Evolutionary conservation across 2,113 vertebrate genomes (phyloP).

Genomic region (Triplophysa rosa): DNA sequence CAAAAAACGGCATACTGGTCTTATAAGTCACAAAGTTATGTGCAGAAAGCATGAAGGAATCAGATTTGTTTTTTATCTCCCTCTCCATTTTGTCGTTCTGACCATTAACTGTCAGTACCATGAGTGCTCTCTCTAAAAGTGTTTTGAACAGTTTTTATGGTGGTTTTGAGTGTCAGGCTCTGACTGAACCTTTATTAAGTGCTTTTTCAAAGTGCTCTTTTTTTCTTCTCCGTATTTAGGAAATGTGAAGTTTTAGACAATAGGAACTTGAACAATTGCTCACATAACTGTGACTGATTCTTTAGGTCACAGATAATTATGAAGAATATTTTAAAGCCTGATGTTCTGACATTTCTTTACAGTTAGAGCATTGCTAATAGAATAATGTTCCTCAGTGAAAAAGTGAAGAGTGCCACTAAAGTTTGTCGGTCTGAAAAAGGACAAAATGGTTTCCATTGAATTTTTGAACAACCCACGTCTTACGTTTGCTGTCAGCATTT

Average conservation of each 20-base stretch:
- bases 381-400: not conserved
- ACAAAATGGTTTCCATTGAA: conserved; percentile 41
- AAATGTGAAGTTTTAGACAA: conserved; percentile 14
- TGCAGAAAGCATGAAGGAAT: not conserved
- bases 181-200: not conserved
- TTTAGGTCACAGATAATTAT: not conserved
- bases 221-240: conserved; percentile 2
- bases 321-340: not conserved
- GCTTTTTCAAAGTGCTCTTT: conserved; percentile 22
- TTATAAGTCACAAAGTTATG: no score
- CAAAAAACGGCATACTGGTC: no score
- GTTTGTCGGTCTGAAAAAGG: conserved; percentile 8
- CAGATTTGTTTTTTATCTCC: no score
- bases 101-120: conserved; percentile 12
- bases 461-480: conserved; percentile 44
- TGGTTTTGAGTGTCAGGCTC: conserved; percentile 13
- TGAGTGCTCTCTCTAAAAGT: conserved; percentile 1
- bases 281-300: conserved; percentile 15
- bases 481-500: conserved; percentile 29
- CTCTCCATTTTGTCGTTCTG: not conserved
- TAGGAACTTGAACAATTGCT: conserved; percentile 18
- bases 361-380: not conserved
- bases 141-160: not conserved
- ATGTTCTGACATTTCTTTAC: conserved; percentile 1
- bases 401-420: conserved; percentile 10